Evolutionary conservation across 2,888 invertebrate genomes (phyloP).

Genomic region (Carterocephalus palaemon): DNA sequence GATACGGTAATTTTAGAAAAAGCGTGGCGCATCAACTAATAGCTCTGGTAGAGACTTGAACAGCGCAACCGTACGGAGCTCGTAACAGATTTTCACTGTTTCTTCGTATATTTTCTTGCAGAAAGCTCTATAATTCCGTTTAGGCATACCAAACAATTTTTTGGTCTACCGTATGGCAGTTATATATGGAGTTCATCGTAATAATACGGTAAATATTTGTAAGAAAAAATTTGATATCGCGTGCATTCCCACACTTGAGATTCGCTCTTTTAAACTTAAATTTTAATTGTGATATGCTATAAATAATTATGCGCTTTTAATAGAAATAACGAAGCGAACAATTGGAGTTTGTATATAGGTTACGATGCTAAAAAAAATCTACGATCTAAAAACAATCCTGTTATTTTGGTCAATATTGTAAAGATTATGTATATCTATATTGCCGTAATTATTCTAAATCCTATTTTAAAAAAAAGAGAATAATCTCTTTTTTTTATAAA

Average conservation of each 20-base stretch:
- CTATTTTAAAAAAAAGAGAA: no score
- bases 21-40: constrained; percentile 58
- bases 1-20: constrained; percentile 60
- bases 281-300: constrained; percentile 8
- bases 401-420: no score
- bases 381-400: no score
- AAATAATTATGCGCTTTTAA: constrained; percentile 5
- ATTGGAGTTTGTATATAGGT: constrained; percentile 8
- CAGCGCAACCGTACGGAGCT: background rate
- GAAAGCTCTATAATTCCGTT: background rate
- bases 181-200: constrained; percentile 43
- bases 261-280: constrained; percentile 36
- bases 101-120: constrained; percentile 6
- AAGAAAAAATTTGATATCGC: constrained; percentile 38
- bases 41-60: constrained; percentile 28
- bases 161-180: constrained; percentile 8
- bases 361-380: constrained; percentile 18
- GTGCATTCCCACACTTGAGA: constrained; percentile 61
- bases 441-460: no score
- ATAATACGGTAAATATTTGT: constrained; percentile 56
- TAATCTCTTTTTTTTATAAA: no score
- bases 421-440: no score
- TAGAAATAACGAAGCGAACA: background rate
- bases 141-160: background rate
- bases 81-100: constrained; percentile 6